A percentile compares a stretch with the other conserved stretches of the same genome.
These are phyloP conservation scores for Bombus waltoni DNA, from an alignment of 1,140 invertebrate species.

Conservation along the genomic window DNA sequence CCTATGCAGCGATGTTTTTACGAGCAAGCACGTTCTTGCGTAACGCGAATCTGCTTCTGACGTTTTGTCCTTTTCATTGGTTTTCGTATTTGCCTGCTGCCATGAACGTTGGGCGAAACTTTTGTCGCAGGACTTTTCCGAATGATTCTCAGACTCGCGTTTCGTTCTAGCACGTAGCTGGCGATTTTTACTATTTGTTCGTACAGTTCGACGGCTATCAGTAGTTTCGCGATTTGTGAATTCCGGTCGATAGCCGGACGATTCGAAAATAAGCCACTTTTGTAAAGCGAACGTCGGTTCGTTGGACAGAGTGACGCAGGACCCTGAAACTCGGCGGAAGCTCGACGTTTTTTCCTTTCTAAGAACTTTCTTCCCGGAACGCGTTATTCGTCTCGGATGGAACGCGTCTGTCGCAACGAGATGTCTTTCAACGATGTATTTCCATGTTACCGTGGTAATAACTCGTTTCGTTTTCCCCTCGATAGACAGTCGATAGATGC, in stretches of 20 bases:
- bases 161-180: too few species aligned
- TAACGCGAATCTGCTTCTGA: constrained; percentile 55
- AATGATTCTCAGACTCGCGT: not conserved
- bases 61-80: constrained; percentile 49
- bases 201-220: not conserved
- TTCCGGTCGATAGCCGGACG: too few species aligned
- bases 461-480: not conserved
- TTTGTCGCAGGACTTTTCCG: not conserved
- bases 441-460: not conserved
- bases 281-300: not conserved
- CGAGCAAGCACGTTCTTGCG: not conserved
- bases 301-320: not conserved
- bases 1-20: constrained; percentile 42
- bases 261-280: not conserved
- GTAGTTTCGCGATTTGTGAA: not conserved
- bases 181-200: not conserved
- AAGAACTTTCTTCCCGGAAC: too few species aligned
- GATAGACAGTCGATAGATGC: not conserved
- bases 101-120: constrained; percentile 20
- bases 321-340: constrained; percentile 1
- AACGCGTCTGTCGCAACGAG: not conserved
- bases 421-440: not conserved
- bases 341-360: not conserved
- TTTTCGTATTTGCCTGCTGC: not conserved
- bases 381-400: not conserved